A percentile compares a stretch with the other conserved stretches of the same genome.
Conservation (phyloP, 2,888 invertebrate species). For the Rhagonycha lutea region DNA sequence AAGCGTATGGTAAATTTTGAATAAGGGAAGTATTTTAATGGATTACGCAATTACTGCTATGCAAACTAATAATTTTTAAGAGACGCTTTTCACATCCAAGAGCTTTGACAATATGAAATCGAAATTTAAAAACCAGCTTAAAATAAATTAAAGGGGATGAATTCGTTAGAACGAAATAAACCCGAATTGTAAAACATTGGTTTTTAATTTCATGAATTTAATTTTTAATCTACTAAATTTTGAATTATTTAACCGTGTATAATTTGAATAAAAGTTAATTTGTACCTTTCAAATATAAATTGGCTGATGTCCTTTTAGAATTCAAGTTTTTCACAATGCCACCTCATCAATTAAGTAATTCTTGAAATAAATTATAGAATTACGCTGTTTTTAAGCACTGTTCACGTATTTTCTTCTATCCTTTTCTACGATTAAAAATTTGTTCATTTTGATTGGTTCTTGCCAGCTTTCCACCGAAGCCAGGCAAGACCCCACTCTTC, state of each 20-base stretch:
- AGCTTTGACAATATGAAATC: constrained; percentile 5
- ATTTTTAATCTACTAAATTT: not conserved
- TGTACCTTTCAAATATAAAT: not conserved
- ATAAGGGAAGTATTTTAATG: constrained; percentile 15
- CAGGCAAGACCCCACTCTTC: too few relatives aligned
- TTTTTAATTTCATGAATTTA: not conserved
- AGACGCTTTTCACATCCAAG: not conserved
- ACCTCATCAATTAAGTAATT: not conserved
- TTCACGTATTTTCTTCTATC: too few relatives aligned
- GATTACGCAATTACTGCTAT: constrained; percentile 18
- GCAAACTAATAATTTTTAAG: constrained; percentile 1
- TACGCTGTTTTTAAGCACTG: too few relatives aligned
- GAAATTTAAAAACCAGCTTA: constrained; percentile 3
- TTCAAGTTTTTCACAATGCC: not conserved
- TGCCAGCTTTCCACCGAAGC: too few relatives aligned
- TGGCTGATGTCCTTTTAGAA: not conserved
- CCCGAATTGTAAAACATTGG: not conserved
- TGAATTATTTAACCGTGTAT: not conserved
- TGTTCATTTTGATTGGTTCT: too few relatives aligned
- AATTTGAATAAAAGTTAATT: not conserved
- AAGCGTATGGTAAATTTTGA: constrained; percentile 4
- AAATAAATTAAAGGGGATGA: not conserved
- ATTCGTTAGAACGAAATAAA: not conserved
- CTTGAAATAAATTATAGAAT: too few relatives aligned
- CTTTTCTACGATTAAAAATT: too few relatives aligned